phyloP scores from a whole-genome alignment of 92 coral and sea anemone species.

The Parazoanthus swiftii region DNA sequence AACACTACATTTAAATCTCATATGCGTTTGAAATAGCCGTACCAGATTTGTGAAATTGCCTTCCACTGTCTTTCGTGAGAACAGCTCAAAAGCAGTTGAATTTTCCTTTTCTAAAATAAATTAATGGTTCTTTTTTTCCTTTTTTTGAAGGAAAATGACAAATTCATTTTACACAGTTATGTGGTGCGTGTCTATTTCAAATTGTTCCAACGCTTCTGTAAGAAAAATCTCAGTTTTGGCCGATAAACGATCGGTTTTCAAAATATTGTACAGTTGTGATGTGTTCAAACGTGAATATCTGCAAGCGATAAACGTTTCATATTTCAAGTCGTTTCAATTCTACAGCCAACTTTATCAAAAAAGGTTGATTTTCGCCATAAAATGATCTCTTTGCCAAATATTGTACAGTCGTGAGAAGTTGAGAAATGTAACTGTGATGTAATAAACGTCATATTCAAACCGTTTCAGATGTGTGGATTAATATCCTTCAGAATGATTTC shows the following conservation, averaged over 20 bases:
- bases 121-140: no score
- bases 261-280: conserved; percentile 7
- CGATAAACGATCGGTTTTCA: no score
- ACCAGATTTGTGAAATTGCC: no score
- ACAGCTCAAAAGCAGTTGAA: no score
- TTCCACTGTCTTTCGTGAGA: no score
- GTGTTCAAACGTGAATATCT: background rate
- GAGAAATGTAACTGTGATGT: background rate
- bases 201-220: conserved; percentile 22
- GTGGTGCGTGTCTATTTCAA: no score
- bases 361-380: background rate
- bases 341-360: conserved; percentile 49
- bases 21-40: no score
- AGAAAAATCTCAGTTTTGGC: background rate
- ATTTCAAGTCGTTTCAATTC: conserved; percentile 39
- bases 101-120: no score
- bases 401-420: conserved; percentile 2
- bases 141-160: no score
- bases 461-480: background rate
- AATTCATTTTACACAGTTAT: no score
- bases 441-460: background rate
- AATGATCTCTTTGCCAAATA: background rate
- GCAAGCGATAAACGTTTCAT: no score
- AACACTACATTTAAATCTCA: no score
- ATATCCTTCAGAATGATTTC: background rate